Conservation (phyloP, 2,888 invertebrate genomes). For the Chymomyza fuscimana region DNA sequence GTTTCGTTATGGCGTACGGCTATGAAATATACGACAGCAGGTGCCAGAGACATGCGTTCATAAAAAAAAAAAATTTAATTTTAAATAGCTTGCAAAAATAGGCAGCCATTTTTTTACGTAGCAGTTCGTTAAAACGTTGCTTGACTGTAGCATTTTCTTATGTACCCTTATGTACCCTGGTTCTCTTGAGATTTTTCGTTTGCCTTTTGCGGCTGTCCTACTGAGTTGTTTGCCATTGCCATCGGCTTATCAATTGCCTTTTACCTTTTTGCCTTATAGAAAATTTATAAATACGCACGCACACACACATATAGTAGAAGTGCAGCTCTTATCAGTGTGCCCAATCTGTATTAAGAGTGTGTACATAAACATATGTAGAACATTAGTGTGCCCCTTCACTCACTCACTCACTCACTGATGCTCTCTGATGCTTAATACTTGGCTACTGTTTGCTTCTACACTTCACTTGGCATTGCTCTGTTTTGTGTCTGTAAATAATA, state of each 20-base stretch:
- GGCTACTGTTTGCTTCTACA: conserved; percentile 11
- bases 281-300: not conserved
- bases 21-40: no score
- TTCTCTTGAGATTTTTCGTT: not conserved
- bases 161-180: not conserved
- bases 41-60: no score
- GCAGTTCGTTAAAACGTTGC: not conserved
- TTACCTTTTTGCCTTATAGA: not conserved
- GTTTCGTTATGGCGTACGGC: not conserved
- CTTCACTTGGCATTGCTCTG: conserved; percentile 5
- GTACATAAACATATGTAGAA: not conserved
- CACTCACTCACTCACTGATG: not conserved
- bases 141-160: not conserved
- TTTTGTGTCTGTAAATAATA: conserved; percentile 42
- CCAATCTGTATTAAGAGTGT: not conserved
- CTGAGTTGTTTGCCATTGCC: not conserved
- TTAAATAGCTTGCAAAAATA: not conserved
- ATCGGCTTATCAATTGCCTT: not conserved
- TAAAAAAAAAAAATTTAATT: no score
- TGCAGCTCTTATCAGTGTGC: conserved; percentile 6
- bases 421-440: not conserved
- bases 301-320: conserved; percentile 3
- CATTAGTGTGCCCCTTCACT: not conserved
- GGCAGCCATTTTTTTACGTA: not conserved
- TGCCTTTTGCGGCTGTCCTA: not conserved